A percentile compares a stretch with the other conserved stretches of the same genome.
Conservation (phyloP, 2,113 vertebrate genomes). For the Xyrauchen texanus region DNA sequence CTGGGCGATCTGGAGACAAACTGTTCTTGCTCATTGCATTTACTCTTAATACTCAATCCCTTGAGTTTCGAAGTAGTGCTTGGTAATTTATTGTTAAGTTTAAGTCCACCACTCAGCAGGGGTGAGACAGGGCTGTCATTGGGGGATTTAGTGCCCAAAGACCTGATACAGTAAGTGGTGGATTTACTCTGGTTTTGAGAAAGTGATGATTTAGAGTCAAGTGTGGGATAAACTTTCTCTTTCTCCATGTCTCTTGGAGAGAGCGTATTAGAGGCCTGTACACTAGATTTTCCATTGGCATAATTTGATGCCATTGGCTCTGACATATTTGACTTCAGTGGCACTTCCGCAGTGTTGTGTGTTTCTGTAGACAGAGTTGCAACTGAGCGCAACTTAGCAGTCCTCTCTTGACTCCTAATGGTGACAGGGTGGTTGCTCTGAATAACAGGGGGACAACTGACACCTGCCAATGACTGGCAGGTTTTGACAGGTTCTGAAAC, state of each 20-base stretch:
- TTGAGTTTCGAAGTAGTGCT: constrained; percentile 76
- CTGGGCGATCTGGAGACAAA: constrained; percentile 49
- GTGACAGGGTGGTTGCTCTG: constrained; percentile 23
- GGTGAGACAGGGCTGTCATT: constrained; percentile 65
- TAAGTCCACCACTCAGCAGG: constrained; percentile 65
- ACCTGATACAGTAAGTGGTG: constrained; percentile 54
- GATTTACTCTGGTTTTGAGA: constrained; percentile 58
- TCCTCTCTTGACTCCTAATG: constrained; percentile 42
- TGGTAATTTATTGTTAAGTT: constrained; percentile 65
- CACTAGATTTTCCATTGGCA: constrained; percentile 48
- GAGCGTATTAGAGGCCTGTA: constrained; percentile 29
- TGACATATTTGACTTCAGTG: constrained; percentile 49
- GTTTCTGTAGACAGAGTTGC: constrained; percentile 22
- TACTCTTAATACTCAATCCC: constrained; percentile 78
- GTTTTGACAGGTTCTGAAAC: constrained; percentile 36
- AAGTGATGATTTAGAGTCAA: constrained; percentile 60
- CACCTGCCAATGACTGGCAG: constrained; percentile 12
- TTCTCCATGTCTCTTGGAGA: constrained; percentile 68
- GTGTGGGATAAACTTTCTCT: constrained; percentile 45
- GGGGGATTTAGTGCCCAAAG: constrained; percentile 60
- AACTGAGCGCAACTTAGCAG: constrained; percentile 41
- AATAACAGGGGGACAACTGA: constrained; percentile 39
- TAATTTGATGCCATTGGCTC: constrained; percentile 65
- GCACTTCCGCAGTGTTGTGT: constrained; percentile 41
- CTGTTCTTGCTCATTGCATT: constrained; percentile 68